Conservation (phyloP, 2,113 vertebrate species). For the Paramormyrops kingsleyae region DNA sequence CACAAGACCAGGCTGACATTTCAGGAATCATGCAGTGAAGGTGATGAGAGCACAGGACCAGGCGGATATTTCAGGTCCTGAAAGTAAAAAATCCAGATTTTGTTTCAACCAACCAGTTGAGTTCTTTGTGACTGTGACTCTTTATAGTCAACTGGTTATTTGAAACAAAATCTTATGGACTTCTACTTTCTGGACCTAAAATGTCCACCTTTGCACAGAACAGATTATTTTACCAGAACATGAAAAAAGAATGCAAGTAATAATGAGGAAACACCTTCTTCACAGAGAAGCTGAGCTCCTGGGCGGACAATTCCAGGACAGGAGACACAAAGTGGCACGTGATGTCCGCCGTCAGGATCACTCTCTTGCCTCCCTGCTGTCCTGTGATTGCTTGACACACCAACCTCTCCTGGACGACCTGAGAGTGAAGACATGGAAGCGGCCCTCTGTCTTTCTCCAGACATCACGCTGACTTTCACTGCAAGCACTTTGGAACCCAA, state of each 20-base stretch:
- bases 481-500: neutral
- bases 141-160: neutral
- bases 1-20: no score
- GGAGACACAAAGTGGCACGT: constrained; percentile 73
- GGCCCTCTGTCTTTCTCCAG: neutral
- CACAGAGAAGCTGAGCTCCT: constrained; percentile 61
- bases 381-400: constrained; percentile 65
- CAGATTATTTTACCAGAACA: neutral
- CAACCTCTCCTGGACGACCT: constrained; percentile 70
- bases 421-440: constrained; percentile 1
- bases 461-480: neutral
- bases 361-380: constrained; percentile 33
- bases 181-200: neutral
- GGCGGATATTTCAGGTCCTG: no score
- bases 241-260: neutral
- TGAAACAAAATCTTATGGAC: neutral
- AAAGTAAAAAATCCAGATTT: neutral
- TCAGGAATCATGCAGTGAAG: no score
- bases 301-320: constrained; percentile 60
- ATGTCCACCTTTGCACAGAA: neutral
- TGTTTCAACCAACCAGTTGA: neutral
- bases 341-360: constrained; percentile 63
- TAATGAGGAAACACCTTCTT: constrained; percentile 62
- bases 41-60: no score
- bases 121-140: neutral